Base-by-base conservation (phyloP, 2,113 vertebrate genomes). In the Halichoeres trimaculatus region DNA sequence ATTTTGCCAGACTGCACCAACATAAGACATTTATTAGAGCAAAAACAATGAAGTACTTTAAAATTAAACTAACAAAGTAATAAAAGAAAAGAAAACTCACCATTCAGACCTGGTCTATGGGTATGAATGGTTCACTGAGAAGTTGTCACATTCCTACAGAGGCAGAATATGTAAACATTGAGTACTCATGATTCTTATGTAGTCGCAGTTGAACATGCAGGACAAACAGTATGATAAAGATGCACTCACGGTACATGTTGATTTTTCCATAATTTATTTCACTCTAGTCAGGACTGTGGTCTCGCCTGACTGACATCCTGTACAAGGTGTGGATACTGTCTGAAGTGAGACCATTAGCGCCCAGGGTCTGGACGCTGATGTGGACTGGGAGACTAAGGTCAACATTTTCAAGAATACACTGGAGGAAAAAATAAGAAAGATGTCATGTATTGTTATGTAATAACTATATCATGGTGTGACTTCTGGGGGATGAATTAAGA, bases 381-480 rank as follows among this genome's bases (percentile, higher is more conserved):
- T 60, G 56, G 55, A 90, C 55, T 0, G 89, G 79, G 48, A 70
- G 38, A 35, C 53, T 89, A 54, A 88, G 58, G 53, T 68, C 38
- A 0, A 90, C 76, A 47, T 82, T 91, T 89, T 93, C 89, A 86
- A 82, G 23, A 24, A 92, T 62, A 61, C 89, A 92, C 89, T 92
- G 69, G 13, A 19, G 55, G 66, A 47, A 76, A 3, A 57, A 36
- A 56, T 14, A 19, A 6, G 47, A 10, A 9, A 13, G 0, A 24
- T 34, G 11, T 34, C 5, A 3, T 14, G 10, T 30, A 30, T 30
- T 30, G 30, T 30, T 4, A 30, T 30, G 3, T 30, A 6, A 30
- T 30, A 30, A 30, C 10, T 38, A 10, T 35, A 17, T 17, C 17
- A 17, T 7, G 17, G 17, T 45, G 16, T 41, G 40, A 4, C 40